Conservation (phyloP, 2,888 invertebrate species). For the Epinotia bilunana region DNA sequence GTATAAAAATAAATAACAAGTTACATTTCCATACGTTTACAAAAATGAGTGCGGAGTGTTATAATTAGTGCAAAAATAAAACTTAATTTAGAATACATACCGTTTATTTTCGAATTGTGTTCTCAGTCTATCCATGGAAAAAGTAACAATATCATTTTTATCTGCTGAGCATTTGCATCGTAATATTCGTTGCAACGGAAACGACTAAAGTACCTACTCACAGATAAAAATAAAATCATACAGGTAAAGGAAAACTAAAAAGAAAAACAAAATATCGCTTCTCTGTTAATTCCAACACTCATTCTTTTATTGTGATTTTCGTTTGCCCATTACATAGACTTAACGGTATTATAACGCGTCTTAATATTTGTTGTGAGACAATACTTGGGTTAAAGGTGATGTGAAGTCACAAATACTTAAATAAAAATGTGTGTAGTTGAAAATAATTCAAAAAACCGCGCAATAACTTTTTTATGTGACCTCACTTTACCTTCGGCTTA, state of each 20-base stretch:
- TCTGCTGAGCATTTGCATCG: conserved; percentile 9
- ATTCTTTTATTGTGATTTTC: conserved; percentile 84
- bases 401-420: conserved; percentile 62
- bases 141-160: conserved; percentile 41
- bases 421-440: conserved; percentile 39
- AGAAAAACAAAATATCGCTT: conserved; percentile 78
- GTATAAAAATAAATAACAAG: conserved; percentile 47
- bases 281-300: conserved; percentile 85
- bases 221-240: conserved; percentile 44
- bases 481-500: conserved; percentile 64
- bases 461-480: conserved; percentile 54
- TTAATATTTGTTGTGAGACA: conserved; percentile 85
- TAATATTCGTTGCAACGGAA: not conserved
- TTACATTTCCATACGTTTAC: conserved; percentile 60
- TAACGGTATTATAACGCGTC: conserved; percentile 66
- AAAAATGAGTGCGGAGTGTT: conserved; percentile 76
- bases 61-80: conserved; percentile 71
- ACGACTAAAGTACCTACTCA: conserved; percentile 13
- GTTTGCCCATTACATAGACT: conserved; percentile 75
- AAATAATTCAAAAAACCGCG: conserved; percentile 47
- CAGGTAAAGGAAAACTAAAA: conserved; percentile 66
- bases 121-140: conserved; percentile 62
- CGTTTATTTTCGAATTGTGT: conserved; percentile 67
- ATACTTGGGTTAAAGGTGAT: conserved; percentile 54
- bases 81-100: conserved; percentile 77